Evolutionary conservation across 2,113 vertebrate species (phyloP).

Genomic region (Microcebus lehilahytsara): DNA sequence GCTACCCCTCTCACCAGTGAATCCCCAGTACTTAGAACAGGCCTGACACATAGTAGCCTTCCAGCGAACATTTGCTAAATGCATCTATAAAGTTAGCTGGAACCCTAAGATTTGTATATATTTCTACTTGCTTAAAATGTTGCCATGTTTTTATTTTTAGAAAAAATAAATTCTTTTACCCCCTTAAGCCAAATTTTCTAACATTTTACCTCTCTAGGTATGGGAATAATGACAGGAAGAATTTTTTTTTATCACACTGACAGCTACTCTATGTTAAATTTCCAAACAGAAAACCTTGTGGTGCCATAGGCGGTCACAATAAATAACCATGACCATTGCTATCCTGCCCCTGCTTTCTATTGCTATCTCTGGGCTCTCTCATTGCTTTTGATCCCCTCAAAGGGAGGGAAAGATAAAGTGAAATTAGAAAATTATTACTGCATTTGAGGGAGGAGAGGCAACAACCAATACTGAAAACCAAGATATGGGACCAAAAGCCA

Average conservation of each 20-base stretch:
- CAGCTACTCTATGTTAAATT: neutral
- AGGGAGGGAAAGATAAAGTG: neutral
- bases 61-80: neutral
- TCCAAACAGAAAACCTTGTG: neutral
- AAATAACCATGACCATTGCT: neutral
- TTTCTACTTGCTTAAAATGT: conserved; percentile 4
- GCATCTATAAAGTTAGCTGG: neutral
- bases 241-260: neutral
- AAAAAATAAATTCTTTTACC: neutral
- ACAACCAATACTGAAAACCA: neutral
- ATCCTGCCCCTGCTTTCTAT: neutral
- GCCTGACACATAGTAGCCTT: neutral
- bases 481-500: neutral
- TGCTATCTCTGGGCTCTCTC: neutral
- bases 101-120: neutral
- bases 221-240: neutral
- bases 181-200: neutral
- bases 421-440: neutral
- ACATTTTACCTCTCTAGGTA: neutral
- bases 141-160: neutral
- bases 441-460: neutral
- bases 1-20: neutral
- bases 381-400: neutral
- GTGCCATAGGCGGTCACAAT: neutral
- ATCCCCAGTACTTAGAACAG: neutral